Base-by-base conservation (phyloP, 2,888 invertebrate genomes). In the Prosopocoilus inquinatus region DNA sequence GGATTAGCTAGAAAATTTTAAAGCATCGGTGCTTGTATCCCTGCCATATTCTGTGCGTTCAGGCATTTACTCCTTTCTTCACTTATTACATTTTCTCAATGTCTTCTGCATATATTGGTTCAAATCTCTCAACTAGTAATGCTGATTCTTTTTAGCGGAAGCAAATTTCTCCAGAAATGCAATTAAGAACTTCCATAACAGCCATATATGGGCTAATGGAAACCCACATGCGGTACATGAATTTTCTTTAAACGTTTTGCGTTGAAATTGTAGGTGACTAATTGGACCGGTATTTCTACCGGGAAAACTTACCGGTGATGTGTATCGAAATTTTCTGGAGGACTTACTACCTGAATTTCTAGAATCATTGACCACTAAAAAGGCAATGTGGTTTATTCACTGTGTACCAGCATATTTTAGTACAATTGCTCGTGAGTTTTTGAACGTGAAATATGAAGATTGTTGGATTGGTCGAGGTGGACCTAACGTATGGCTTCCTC, bases 321-420 rank as follows among this genome's bases (percentile, higher is more conserved):
- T 39, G 20, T 60, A 62, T 52, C 46, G 50, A 7, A 45, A 55
- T 11, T 54, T 59, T 50, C 44, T 59, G 44, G 34, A 52, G 48
- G 16, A 51, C 38, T 11, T 41, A 34, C 47, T 62, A 39, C 57
- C 57, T 47, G 50, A 15, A 35, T 56, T 60, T 15, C 49, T 60
- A 38, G 58, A 64, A 48, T 51, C 60, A 57, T 52, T 62, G 38
- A 53, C 53, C 57, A 58, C 57, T 16, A 53, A 63, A 54, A 59
- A 50, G 53, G 63, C 71, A 70, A 62, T 66, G 61, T 63, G 64
- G 61, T 65, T 60, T 54, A n/a, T n/a, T n/a, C n/a, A n/a, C n/a
- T n/a, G n/a, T n/a, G n/a, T n/a, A n/a, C n/a, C 57, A 62, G 59
- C 59, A 63, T 54, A 63, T 57, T 66, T 60, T 36, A 59, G 63